A percentile compares a stretch with the other conserved stretches of the same genome.
These are phyloP conservation scores for Schizopygopsis malacanthus DNA, from an alignment of 2,797 vertebrate species.

Conservation along the genomic window DNA sequence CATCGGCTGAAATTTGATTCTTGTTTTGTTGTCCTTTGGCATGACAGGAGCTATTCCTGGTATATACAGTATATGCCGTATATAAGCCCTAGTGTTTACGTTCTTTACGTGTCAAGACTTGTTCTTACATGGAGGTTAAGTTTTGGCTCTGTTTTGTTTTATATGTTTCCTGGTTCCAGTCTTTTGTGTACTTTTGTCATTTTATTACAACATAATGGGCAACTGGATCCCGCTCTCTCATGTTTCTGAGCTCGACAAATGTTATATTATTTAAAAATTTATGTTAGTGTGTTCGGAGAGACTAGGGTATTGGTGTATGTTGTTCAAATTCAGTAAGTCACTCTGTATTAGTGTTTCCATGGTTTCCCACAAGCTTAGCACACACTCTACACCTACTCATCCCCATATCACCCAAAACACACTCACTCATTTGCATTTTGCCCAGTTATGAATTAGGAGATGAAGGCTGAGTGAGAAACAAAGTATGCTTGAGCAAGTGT, in stretches of 20 bases:
- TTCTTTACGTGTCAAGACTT: background rate
- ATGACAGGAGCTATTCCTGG: too few relatives aligned
- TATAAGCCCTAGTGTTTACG: background rate
- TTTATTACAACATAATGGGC: background rate
- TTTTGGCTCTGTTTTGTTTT: background rate
- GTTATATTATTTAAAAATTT: background rate
- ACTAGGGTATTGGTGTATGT: background rate
- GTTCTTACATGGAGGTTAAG: background rate
- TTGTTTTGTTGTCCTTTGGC: too few relatives aligned
- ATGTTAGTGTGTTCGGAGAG: background rate
- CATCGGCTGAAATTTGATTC: background rate
- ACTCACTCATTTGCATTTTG: conserved; percentile 26
- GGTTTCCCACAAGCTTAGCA: conserved; percentile 51
- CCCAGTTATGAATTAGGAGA: conserved; percentile 24
- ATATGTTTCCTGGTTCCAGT: background rate
- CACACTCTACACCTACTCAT: conserved; percentile 46
- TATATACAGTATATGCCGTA: background rate
- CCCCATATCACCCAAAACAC: conserved; percentile 42
- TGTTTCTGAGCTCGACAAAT: background rate
- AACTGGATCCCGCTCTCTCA: background rate
- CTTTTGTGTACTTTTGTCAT: background rate
- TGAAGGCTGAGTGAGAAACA: background rate
- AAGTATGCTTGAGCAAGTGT: background rate
- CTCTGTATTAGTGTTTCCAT: conserved; percentile 43
- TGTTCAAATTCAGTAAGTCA: conserved; percentile 29